Base-by-base conservation (phyloP, 2,113 vertebrate genomes). In the Corythoichthys haematopterus region DNA sequence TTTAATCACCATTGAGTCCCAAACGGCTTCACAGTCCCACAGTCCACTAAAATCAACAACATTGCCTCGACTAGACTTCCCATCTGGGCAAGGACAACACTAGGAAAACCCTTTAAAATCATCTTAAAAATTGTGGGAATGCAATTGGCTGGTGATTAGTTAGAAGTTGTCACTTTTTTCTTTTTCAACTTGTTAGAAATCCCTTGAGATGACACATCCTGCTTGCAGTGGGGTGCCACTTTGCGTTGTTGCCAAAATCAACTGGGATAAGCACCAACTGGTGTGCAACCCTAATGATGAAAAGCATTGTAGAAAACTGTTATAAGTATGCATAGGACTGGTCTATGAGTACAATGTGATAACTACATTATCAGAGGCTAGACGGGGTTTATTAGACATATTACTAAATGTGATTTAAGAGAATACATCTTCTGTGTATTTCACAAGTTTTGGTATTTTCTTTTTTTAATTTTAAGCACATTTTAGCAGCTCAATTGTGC, bases 401-500 rank as follows among this genome's bases (percentile, higher is more conserved):
- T 8, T 43, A 43, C 9, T 43, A 8, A 43, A 43, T 3, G 40
- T 43, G 40, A 43, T 43, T 6, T 7, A 43, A 43, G 6, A 7
- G 40, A 43, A 43, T 43, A 43, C 9, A 4, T 43, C n/a, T 52
- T 52, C 51, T n/a, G 2, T 8, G n/a, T 52, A 52, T 20, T 8
- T n/a, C n/a, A 52, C 0, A 13, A 14, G 1, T 66, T 13, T 47
- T 14, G 52, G 14, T 35, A 57, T 76, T 80, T 74, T 62, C 57
- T 59, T 45, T 38, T 38, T 16, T 3, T 4, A 12, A 28, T 48
- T 33, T 48, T 65, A 50, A 48, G 5, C 8, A 15, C 56, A 73
- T 53, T 1, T 4, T 28, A 73, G 55, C 4, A 4, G 38, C 64
- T 55, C 47, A 69, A 71, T 13, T 71, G 71, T 76, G 60, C 63